Percentiles rank a stretch among this genome's conserved stretches.
Conservation (phyloP, 2,113 vertebrate genomes). For the Globicephala melas region DNA sequence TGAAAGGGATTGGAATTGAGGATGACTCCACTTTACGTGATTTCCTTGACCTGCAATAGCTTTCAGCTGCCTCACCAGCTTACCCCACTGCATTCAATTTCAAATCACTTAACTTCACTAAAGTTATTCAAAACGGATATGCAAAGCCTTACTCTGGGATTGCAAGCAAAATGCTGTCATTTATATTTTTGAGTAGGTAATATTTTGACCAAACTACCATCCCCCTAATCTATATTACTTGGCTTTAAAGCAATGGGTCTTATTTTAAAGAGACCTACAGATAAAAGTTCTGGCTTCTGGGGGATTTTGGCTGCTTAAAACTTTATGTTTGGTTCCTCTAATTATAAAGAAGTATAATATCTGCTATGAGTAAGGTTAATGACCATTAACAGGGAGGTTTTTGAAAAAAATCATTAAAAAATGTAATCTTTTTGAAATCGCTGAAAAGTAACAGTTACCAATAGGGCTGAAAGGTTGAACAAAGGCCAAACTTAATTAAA, state of each 20-base stretch:
- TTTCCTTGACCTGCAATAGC: constrained; percentile 63
- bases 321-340: neutral
- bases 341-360: neutral
- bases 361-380: neutral
- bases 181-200: constrained; percentile 54
- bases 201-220: constrained; percentile 41
- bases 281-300: constrained; percentile 5
- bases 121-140: constrained; percentile 68
- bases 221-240: neutral
- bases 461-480: constrained; percentile 11
- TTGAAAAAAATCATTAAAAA: neutral
- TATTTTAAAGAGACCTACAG: constrained; percentile 17
- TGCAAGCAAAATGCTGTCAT: constrained; percentile 28
- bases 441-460: constrained; percentile 35
- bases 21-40: constrained; percentile 9
- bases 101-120: constrained; percentile 71
- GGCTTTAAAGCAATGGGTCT: constrained; percentile 19
- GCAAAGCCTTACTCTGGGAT: constrained; percentile 49
- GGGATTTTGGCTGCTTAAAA: neutral
- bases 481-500: constrained; percentile 18
- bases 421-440: constrained; percentile 17
- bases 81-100: constrained; percentile 66
- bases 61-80: constrained; percentile 38
- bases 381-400: neutral
- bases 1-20: constrained; percentile 37